Percentiles rank a stretch among this genome's conserved stretches.
These are phyloP conservation scores for Tenebrio molitor DNA, from an alignment of 1,140 invertebrate species.

Conservation along the genomic window DNA sequence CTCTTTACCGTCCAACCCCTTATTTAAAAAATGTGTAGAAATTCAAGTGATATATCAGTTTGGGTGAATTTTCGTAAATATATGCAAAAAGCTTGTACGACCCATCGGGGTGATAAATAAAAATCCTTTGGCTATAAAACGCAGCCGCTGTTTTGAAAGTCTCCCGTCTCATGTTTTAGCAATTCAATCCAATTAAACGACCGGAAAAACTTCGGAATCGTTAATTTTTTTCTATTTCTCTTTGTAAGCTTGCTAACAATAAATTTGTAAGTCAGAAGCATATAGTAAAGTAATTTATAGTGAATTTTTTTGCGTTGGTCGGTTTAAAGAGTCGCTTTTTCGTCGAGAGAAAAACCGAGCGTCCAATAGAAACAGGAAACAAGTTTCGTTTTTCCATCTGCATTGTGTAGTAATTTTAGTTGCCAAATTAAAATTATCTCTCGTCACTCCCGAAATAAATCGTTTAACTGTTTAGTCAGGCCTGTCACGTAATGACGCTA, in stretches of 20 bases:
- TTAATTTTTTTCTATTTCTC: conserved; percentile 62
- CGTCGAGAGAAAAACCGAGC: conserved; percentile 3
- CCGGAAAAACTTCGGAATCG: conserved; percentile 63
- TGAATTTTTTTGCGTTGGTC: conserved; percentile 10
- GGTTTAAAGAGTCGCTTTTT: conserved; percentile 11
- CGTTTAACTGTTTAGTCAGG: conserved; percentile 50
- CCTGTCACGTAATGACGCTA: conserved; percentile 55
- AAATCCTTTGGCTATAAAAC: conserved; percentile 57
- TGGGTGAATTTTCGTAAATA: background rate
- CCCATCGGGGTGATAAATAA: conserved; percentile 10
- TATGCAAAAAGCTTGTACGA: conserved; percentile 13
- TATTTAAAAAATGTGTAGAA: too few relatives aligned
- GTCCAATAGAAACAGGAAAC: conserved; percentile 45
- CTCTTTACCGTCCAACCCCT: too few relatives aligned
- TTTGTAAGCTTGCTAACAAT: conserved; percentile 58
- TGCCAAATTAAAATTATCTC: conserved; percentile 57
- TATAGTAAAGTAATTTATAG: conserved; percentile 58
- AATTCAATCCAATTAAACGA: conserved; percentile 64
- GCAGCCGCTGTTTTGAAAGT: conserved; percentile 61
- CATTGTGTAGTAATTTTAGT: conserved; percentile 16
- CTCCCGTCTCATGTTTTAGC: conserved; percentile 58
- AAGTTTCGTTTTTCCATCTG: conserved; percentile 23
- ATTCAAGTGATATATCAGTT: too few relatives aligned
- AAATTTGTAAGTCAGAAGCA: conserved; percentile 64
- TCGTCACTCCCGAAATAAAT: conserved; percentile 45